phyloP scores from a whole-genome alignment of 2,113 vertebrate genomes.

The Pipra filicauda region DNA sequence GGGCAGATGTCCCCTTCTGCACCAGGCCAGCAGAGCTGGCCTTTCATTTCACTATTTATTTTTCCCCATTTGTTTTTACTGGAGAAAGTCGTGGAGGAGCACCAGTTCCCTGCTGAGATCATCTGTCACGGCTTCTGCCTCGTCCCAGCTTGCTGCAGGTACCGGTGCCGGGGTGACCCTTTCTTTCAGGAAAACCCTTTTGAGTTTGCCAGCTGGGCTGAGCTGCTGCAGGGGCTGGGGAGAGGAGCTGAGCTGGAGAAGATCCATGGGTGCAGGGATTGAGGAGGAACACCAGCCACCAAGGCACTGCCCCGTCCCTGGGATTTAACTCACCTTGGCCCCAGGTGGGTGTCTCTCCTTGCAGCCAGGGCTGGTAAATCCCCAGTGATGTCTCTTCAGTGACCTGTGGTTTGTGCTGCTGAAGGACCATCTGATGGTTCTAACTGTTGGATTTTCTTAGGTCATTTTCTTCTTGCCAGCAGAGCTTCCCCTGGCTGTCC shows the following conservation, averaged over 20 bases:
- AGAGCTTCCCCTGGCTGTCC: not conserved
- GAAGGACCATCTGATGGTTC: not conserved
- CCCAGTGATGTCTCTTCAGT: not conserved
- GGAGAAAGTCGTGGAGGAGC: not conserved
- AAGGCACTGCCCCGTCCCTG: rapidly evolving
- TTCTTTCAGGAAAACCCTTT: not conserved
- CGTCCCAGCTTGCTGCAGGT: slow-evolving; percentile 23
- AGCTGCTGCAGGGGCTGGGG: not conserved
- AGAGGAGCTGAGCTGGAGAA: not conserved
- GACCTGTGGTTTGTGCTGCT: not conserved
- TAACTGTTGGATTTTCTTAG: not conserved
- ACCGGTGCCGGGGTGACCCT: not conserved
- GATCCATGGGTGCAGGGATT: rapidly evolving
- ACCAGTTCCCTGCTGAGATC: slow-evolving; percentile 44
- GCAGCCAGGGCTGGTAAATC: not conserved
- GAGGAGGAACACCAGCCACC: not conserved
- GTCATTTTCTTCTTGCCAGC: not conserved
- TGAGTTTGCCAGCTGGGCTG: not conserved
- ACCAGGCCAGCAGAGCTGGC: slow-evolving; percentile 11
- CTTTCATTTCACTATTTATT: not conserved
- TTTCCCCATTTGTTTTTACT: not conserved
- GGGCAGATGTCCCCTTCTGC: slow-evolving; percentile 56
- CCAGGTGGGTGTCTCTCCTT: not conserved
- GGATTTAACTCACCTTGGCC: rapidly evolving
- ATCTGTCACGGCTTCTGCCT: slow-evolving; percentile 51